A percentile compares a stretch with the other conserved stretches of the same genome.
Conservation (phyloP, 2,113 vertebrate species). For the Cnemophilus loriae region DNA sequence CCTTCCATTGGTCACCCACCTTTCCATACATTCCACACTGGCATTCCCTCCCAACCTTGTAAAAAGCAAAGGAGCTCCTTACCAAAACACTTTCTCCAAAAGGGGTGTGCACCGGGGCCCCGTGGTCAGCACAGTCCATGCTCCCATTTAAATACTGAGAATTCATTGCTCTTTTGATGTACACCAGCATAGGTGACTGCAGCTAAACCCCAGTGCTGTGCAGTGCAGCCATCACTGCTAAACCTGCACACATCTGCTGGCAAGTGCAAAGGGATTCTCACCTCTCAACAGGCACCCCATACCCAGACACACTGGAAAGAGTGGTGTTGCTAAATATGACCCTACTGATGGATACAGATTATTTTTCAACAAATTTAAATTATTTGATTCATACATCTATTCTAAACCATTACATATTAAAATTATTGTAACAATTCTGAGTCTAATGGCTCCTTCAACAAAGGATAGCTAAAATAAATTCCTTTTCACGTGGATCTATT, state of each 20-base stretch:
- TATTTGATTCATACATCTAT: neutral
- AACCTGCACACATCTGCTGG: neutral
- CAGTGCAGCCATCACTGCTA: neutral
- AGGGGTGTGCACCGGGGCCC: neutral
- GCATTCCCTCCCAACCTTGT: neutral
- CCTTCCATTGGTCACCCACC: neutral
- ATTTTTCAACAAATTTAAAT: neutral
- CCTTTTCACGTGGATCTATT: neutral
- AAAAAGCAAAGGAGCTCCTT: neutral
- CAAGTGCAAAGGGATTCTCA: neutral
- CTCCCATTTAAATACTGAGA: neutral
- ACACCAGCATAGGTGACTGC: neutral
- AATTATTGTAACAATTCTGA: neutral
- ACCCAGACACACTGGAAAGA: neutral
- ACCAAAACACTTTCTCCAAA: neutral
- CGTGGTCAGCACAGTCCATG: neutral
- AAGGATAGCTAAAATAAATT: neutral
- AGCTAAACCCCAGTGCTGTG: neutral
- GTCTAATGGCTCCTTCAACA: neutral
- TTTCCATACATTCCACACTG: fast-evolving
- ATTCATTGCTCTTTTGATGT: neutral
- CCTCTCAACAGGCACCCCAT: neutral
- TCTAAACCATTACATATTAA: neutral
- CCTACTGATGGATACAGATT: neutral
- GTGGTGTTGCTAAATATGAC: neutral